phyloP scores from a whole-genome alignment of 1,140 invertebrate species.

The Hestina assimilis region DNA sequence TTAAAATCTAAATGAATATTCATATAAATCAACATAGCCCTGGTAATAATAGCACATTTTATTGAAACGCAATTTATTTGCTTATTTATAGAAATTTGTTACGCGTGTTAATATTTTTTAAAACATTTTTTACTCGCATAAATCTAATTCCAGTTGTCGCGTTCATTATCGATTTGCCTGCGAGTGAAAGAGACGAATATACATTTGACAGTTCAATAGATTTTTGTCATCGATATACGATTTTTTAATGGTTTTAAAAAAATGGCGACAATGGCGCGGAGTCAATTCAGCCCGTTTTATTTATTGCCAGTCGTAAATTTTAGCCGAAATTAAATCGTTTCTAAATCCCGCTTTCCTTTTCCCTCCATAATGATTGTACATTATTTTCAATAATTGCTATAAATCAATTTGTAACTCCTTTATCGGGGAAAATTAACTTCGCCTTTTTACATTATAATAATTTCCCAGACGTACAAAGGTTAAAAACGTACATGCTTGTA shows the following conservation, averaged over 20 bases:
- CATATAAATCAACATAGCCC: constrained; percentile 74
- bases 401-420: constrained; percentile 57
- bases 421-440: constrained; percentile 19
- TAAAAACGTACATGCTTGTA: too few relatives aligned
- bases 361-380: constrained; percentile 39
- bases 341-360: constrained; percentile 56
- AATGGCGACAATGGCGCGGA: constrained; percentile 65
- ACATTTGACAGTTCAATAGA: constrained; percentile 41
- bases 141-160: constrained; percentile 27
- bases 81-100: constrained; percentile 76
- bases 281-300: constrained; percentile 55
- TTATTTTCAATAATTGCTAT: constrained; percentile 48
- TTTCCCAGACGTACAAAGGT: too few relatives aligned
- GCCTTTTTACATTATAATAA: neutral
- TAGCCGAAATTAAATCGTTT: constrained; percentile 69
- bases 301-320: constrained; percentile 72
- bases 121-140: constrained; percentile 34
- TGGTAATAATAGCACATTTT: constrained; percentile 62
- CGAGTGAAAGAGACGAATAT: constrained; percentile 38
- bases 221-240: constrained; percentile 57
- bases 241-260: constrained; percentile 75
- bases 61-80: constrained; percentile 74
- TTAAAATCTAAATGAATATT: constrained; percentile 70
- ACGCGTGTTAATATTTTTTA: constrained; percentile 61
- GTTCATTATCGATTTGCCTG: constrained; percentile 17